phyloP scores from a whole-genome alignment of 1,140 invertebrate genomes.

The Subanguina moxae region DNA sequence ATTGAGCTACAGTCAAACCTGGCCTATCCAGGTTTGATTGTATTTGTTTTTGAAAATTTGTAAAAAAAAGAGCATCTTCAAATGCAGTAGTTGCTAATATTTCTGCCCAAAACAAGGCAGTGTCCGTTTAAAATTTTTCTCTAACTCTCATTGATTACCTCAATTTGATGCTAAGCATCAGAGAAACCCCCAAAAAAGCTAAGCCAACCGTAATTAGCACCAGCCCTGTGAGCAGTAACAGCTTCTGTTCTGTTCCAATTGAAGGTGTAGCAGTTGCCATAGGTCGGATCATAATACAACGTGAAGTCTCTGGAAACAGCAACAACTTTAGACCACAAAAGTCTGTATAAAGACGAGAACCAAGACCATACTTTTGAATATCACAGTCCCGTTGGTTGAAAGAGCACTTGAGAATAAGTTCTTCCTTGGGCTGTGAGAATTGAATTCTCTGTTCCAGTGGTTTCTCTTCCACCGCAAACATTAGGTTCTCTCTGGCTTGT shows the following conservation, averaged over 20 bases:
- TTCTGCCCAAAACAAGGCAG: too few species aligned
- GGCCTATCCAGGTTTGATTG: too few species aligned
- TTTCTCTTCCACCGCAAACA: conserved; percentile 56
- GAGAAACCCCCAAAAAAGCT: too few species aligned
- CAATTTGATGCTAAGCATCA: too few species aligned
- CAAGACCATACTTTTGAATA: conserved; percentile 42
- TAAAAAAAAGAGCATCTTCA: too few species aligned
- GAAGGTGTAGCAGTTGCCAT: conserved; percentile 58
- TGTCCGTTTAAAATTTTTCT: too few species aligned
- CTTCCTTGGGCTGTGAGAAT: conserved; percentile 49
- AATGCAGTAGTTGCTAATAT: too few species aligned
- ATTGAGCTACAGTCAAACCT: too few species aligned
- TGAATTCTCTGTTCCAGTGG: conserved; percentile 35
- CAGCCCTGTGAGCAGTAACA: conserved; percentile 55
- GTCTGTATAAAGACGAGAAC: background rate
- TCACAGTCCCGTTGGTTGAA: conserved; percentile 58
- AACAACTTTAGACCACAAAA: background rate
- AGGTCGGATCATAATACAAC: conserved; percentile 57
- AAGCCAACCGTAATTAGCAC: conserved; percentile 54
- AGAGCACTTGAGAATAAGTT: conserved; percentile 56
- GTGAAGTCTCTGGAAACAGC: conserved; percentile 48
- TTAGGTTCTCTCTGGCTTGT: conserved; percentile 51
- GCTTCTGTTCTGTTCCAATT: conserved; percentile 49
- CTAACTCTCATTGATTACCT: too few species aligned
- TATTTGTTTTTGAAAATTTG: too few species aligned